Percentiles rank a stretch among this genome's conserved stretches.
phyloP scores from a whole-genome alignment of 1,140 invertebrate genomes.

The Mizuhopecten yessoensis region DNA sequence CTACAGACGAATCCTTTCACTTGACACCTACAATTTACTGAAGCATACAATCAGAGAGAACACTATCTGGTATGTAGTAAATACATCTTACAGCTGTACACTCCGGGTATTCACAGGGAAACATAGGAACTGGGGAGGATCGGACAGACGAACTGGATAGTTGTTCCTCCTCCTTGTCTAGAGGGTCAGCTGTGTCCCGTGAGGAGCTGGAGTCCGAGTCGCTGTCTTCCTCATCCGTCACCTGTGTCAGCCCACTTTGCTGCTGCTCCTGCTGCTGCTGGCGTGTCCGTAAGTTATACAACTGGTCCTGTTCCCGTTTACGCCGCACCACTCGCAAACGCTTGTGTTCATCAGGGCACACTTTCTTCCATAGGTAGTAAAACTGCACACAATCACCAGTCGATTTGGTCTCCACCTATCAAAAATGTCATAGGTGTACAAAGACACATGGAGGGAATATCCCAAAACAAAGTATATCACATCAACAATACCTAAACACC shows the following conservation, averaged over 20 bases:
- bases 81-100: constrained; percentile 87
- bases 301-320: constrained; percentile 82
- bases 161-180: constrained; percentile 54
- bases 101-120: constrained; percentile 87
- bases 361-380: constrained; percentile 98
- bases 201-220: constrained; percentile 67
- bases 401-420: constrained; percentile 92
- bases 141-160: constrained; percentile 51
- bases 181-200: constrained; percentile 62
- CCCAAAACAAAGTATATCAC: too few species aligned
- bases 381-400: constrained; percentile 98
- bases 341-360: constrained; percentile 92
- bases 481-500: too few species aligned
- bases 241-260: constrained; percentile 43
- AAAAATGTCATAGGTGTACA: constrained; percentile 53
- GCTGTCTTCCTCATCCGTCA: constrained; percentile 56
- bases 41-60: too few species aligned
- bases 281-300: constrained; percentile 82
- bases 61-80: background rate
- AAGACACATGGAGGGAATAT: too few species aligned
- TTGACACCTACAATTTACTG: too few species aligned
- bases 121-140: constrained; percentile 83
- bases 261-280: constrained; percentile 64
- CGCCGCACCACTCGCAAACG: constrained; percentile 85
- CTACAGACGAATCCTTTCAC: too few species aligned